Conservation (phyloP, 2,888 invertebrate species). For the Monochamus alternatus region DNA sequence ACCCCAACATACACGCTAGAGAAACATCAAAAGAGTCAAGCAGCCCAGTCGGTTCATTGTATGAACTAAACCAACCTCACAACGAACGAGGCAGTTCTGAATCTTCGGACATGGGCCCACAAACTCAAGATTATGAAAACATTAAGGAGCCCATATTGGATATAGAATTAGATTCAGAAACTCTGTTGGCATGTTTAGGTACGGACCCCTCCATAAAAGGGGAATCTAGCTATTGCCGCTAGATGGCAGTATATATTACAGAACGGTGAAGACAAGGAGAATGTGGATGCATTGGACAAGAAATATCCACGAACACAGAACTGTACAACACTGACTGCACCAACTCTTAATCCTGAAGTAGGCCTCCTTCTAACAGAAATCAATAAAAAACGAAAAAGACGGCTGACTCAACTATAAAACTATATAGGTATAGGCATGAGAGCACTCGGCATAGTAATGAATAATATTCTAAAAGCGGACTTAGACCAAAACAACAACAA, state of each 20-base stretch:
- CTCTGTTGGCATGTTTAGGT: background rate
- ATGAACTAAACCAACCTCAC: too few relatives aligned
- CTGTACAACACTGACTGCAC: background rate
- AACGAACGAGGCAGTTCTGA: too few relatives aligned
- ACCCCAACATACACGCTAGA: too few relatives aligned
- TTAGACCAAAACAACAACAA: background rate
- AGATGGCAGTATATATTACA: background rate
- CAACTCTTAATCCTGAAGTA: constrained; percentile 17
- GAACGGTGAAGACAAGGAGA: background rate
- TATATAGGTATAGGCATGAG: background rate
- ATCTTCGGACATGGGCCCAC: too few relatives aligned
- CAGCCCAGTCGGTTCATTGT: too few relatives aligned
- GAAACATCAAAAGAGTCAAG: too few relatives aligned
- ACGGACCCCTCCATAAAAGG: background rate
- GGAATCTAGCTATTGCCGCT: background rate
- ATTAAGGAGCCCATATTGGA: background rate
- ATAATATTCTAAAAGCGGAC: background rate
- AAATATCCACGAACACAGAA: constrained; percentile 19
- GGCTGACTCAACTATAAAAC: background rate
- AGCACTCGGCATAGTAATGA: background rate
- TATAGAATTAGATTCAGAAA: background rate
- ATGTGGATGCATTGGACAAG: background rate
- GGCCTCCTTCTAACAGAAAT: background rate
- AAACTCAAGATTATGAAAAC: too few relatives aligned
- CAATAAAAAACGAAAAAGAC: background rate